phyloP scores from a whole-genome alignment of 2,888 invertebrate genomes.

The Drosophila parthenogenetica region DNA sequence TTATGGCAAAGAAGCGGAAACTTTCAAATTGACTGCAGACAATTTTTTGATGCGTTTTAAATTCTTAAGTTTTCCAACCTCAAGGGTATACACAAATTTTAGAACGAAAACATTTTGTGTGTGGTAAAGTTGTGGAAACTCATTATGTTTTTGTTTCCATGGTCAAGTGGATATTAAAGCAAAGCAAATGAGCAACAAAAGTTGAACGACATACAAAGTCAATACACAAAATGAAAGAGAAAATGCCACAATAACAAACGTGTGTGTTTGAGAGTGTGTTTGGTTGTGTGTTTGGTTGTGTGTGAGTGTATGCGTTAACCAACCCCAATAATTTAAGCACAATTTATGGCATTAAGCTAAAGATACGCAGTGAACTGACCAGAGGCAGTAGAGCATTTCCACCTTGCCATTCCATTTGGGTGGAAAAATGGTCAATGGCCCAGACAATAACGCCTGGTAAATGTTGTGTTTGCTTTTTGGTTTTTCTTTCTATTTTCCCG shows the following conservation, averaged over 20 bases:
- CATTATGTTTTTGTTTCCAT: constrained; percentile 21
- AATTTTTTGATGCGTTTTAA: constrained; percentile 8
- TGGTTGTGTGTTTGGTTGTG: constrained; percentile 16
- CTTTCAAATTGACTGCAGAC: constrained; percentile 6
- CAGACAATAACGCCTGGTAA: constrained; percentile 60
- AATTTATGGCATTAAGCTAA: constrained; percentile 78
- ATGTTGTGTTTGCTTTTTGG: constrained; percentile 55
- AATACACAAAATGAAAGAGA: constrained; percentile 58
- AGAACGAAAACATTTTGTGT: neutral
- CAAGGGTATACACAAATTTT: neutral
- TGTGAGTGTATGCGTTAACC: constrained; percentile 54
- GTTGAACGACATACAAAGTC: constrained; percentile 54
- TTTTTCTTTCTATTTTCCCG: constrained; percentile 9
- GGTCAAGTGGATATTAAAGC: constrained; percentile 64
- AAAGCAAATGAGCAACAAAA: constrained; percentile 70
- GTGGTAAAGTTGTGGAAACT: constrained; percentile 2
- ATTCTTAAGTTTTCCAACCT: neutral
- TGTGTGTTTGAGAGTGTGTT: constrained; percentile 4
- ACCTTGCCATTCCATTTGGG: neutral
- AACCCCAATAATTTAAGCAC: constrained; percentile 81
- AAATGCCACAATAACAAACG: constrained; percentile 23
- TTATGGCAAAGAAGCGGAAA: neutral
- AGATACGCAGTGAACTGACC: constrained; percentile 68
- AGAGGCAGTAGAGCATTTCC: constrained; percentile 15
- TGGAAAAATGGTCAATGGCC: constrained; percentile 68